A percentile compares a stretch with the other conserved stretches of the same genome.
Conservation (phyloP, 2,888 invertebrate species). For the Ichneumon xanthorius region DNA sequence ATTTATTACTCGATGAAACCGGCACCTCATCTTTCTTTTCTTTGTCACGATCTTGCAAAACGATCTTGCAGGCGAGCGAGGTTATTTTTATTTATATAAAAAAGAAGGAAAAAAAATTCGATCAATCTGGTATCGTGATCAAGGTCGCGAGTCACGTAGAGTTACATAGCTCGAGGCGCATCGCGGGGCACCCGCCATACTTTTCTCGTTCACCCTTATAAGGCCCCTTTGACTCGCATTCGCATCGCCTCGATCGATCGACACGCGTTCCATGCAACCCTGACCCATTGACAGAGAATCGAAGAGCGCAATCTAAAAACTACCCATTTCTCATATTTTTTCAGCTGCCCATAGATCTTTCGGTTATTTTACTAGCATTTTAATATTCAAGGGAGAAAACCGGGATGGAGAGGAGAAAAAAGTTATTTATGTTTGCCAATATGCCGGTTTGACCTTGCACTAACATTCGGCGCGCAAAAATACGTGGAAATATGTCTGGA, state of each 20-base stretch:
- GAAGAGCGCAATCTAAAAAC: neutral
- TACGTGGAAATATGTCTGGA: too few species aligned
- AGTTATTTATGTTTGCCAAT: too few species aligned
- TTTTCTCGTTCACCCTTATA: slow-evolving; percentile 64
- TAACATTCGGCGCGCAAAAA: too few species aligned
- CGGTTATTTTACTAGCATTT: neutral
- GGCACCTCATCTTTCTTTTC: neutral
- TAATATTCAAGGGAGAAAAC: neutral
- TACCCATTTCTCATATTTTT: neutral
- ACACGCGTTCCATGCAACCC: slow-evolving; percentile 32
- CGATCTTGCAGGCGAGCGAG: neutral
- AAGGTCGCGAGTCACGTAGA: slow-evolving; percentile 33
- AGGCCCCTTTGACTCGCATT: slow-evolving; percentile 40
- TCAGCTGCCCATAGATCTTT: neutral
- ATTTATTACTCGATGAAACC: neutral
- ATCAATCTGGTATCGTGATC: slow-evolving; percentile 8
- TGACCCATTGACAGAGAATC: slow-evolving; percentile 49
- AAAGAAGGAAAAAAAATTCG: neutral
- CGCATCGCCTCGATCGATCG: slow-evolving; percentile 35
- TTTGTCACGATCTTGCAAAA: neutral
- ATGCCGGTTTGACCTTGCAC: too few species aligned
- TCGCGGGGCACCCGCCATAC: slow-evolving; percentile 51
- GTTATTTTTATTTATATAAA: neutral
- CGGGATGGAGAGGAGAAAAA: too few species aligned
- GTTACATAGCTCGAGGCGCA: slow-evolving; percentile 53